Evolutionary conservation across 2,797 vertebrate species (phyloP).

Genomic region (Lycodopsis pacificus): DNA sequence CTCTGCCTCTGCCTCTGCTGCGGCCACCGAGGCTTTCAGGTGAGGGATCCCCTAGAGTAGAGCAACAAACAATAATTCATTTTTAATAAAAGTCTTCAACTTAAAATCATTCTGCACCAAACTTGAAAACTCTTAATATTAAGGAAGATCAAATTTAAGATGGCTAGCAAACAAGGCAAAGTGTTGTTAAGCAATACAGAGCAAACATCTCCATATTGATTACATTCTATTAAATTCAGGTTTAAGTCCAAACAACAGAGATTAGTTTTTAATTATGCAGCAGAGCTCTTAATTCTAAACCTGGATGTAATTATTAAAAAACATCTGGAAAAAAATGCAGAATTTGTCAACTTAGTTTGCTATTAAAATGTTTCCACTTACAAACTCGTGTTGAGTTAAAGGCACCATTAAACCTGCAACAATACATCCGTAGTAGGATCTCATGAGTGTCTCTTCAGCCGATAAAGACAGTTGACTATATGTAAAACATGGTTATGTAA

Average conservation of each 20-base stretch:
- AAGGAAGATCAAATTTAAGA: too few species aligned
- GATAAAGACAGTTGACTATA: background rate
- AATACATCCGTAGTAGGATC: background rate
- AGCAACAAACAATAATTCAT: background rate
- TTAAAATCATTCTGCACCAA: background rate
- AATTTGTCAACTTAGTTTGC: background rate
- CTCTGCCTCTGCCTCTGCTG: conserved; percentile 53
- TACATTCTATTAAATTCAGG: background rate
- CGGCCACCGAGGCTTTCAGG: conserved; percentile 71
- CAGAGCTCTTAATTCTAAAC: background rate
- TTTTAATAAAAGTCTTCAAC: background rate
- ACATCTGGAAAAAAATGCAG: background rate
- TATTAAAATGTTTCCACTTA: background rate
- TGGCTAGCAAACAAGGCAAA: background rate
- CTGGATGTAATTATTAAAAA: background rate
- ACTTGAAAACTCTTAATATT: background rate
- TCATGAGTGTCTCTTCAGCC: background rate
- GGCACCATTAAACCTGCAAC: background rate
- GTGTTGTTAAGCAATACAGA: background rate
- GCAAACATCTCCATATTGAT: background rate
- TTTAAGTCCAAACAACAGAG: background rate
- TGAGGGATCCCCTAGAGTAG: conserved; percentile 49
- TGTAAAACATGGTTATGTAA: background rate
- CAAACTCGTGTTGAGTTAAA: background rate
- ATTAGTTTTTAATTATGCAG: background rate